Conservation (phyloP, 2,888 invertebrate species). For the Agrochola circellaris region DNA sequence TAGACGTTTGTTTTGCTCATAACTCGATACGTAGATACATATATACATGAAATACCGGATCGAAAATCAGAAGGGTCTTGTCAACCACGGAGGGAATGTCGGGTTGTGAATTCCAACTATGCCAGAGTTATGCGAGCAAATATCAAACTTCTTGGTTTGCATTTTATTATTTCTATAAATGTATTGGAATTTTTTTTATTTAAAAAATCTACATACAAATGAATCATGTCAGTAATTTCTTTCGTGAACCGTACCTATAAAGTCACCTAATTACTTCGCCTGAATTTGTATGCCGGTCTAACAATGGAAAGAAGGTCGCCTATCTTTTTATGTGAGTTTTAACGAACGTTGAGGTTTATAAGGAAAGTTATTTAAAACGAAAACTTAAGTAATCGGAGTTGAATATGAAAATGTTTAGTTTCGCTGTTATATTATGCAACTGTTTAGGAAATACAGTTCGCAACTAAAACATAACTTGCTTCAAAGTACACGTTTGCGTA, state of each 20-base stretch:
- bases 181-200: constrained; percentile 43
- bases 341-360: constrained; percentile 35
- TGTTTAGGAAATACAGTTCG: constrained; percentile 32
- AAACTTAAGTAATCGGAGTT: constrained; percentile 40
- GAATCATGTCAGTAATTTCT: constrained; percentile 55
- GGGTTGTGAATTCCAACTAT: constrained; percentile 45
- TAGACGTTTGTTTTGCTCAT: constrained; percentile 67
- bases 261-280: constrained; percentile 57
- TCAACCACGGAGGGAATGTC: constrained; percentile 47
- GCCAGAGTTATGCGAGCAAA: constrained; percentile 45
- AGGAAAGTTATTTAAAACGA: constrained; percentile 38
- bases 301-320: constrained; percentile 47
- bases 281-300: constrained; percentile 49
- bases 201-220: constrained; percentile 50
- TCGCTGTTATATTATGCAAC: constrained; percentile 16
- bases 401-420: constrained; percentile 42
- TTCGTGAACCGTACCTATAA: constrained; percentile 55
- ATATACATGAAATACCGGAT: constrained; percentile 41
- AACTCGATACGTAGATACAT: constrained; percentile 30
- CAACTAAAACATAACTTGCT: constrained; percentile 23
- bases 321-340: constrained; percentile 58
- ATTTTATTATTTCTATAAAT: constrained; percentile 44
- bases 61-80: constrained; percentile 54
- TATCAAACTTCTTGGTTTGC: constrained; percentile 31
- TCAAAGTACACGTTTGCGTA: constrained; percentile 27